phyloP scores from a whole-genome alignment of 2,113 vertebrate species.

The Corynorhinus townsendii region DNA sequence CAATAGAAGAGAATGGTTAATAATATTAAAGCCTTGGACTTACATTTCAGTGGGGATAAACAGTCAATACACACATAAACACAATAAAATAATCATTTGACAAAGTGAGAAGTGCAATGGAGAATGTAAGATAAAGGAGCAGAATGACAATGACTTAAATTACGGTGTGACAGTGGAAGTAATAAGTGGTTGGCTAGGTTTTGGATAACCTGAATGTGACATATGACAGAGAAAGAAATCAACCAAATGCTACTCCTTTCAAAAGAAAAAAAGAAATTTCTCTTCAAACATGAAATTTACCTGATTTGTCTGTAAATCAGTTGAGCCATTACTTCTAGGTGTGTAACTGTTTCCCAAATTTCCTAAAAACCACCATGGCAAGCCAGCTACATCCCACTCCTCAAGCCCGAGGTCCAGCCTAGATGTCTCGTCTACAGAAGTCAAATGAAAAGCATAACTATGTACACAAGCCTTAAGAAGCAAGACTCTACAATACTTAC shows the following conservation, averaged over 20 bases:
- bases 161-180: not conserved
- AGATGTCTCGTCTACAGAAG: constrained; percentile 85
- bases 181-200: not conserved
- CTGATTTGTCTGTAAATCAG: constrained; percentile 97
- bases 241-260: not conserved
- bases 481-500: constrained; percentile 10
- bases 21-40: constrained; percentile 3
- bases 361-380: constrained; percentile 99
- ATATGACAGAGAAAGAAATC: not conserved
- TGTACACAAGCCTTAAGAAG: constrained; percentile 17
- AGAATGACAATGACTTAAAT: not conserved
- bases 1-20: not conserved
- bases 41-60: not conserved
- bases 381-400: constrained; percentile 95
- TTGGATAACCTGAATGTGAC: not conserved
- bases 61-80: not conserved
- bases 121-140: constrained; percentile 3
- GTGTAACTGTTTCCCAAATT: constrained; percentile 93
- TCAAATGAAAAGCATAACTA: constrained; percentile 61
- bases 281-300: constrained; percentile 77
- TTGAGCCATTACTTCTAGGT: constrained; percentile 93
- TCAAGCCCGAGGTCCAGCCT: constrained; percentile 92
- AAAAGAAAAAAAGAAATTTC: not conserved
- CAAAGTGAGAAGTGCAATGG: not conserved
- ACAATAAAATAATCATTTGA: not conserved